Evolutionary conservation across 1,140 invertebrate species (phyloP).

Genomic region (Dermatophagoides farinae): DNA sequence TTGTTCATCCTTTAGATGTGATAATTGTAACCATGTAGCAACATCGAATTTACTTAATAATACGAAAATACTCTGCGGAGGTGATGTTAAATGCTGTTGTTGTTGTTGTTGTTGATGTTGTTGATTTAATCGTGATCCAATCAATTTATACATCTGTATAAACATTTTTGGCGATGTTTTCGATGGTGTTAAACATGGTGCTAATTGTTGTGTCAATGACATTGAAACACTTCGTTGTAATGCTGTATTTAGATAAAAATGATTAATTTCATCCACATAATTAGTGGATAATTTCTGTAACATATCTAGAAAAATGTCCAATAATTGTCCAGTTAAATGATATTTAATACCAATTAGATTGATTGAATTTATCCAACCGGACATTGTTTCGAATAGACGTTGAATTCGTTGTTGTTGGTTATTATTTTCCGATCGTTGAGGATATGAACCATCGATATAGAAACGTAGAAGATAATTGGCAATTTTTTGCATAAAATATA

Average conservation of each 20-base stretch:
- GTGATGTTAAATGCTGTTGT: not conserved
- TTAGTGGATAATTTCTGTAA: not conserved
- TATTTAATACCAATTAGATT: not conserved
- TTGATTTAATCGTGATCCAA: not conserved
- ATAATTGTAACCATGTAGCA: not conserved
- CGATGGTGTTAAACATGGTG: not conserved
- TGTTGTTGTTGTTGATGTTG: not conserved
- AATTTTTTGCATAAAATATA: not conserved
- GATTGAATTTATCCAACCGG: not conserved
- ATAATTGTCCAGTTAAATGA: not conserved
- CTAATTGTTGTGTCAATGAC: slow-evolving; percentile 2
- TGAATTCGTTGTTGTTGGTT: not conserved
- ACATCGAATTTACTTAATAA: slow-evolving; percentile 15
- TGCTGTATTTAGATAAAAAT: slow-evolving; percentile 1
- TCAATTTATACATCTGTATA: slow-evolving; percentile 8
- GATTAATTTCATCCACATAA: slow-evolving; percentile 2
- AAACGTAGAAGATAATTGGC: not conserved
- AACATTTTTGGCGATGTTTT: not conserved
- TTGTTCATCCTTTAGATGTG: not conserved
- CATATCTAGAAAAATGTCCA: not conserved
- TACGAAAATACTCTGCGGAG: slow-evolving; percentile 4
- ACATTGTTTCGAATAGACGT: not conserved
- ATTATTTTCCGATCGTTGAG: not conserved
- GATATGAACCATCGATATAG: not conserved
- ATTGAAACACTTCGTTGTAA: not conserved